Percentiles rank a stretch among this genome's conserved stretches.
Conservation (phyloP, 2,888 invertebrate genomes). For the Limnephilus marmoratus region DNA sequence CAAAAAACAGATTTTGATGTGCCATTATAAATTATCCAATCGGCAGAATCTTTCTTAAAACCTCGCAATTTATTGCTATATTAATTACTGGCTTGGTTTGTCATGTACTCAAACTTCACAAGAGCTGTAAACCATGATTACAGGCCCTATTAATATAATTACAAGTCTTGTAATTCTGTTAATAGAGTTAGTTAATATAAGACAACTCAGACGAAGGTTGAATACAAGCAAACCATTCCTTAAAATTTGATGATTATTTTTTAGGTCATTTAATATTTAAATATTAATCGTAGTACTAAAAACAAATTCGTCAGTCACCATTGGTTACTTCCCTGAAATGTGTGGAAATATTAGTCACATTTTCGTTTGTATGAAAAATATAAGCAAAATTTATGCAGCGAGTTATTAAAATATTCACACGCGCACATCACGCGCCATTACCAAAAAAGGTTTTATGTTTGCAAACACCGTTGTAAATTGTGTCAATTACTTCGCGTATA, state of each 20-base stretch:
- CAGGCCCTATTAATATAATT: not conserved
- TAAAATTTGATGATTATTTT: too few species aligned
- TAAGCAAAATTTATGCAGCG: not conserved
- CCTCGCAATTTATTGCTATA: not conserved
- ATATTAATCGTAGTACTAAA: not conserved
- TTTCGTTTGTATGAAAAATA: not conserved
- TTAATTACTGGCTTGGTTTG: not conserved
- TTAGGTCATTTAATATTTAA: not conserved
- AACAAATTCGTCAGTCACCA: not conserved
- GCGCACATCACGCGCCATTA: not conserved
- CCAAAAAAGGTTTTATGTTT: constrained; percentile 27
- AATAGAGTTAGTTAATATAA: not conserved
- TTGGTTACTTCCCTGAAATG: not conserved
- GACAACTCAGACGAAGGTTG: not conserved
- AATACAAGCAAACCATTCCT: not conserved
- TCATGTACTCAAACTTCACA: not conserved
- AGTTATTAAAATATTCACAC: not conserved
- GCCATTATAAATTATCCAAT: too few species aligned
- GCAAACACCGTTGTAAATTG: constrained; percentile 25
- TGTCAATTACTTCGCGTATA: constrained; percentile 23
- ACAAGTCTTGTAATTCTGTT: too few species aligned
- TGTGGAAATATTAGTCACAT: not conserved
- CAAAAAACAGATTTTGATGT: too few species aligned
- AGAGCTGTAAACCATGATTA: not conserved
- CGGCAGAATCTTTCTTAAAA: not conserved